These are phyloP conservation scores for Vulpes ferrilata DNA, from an alignment of 2,113 vertebrate genomes.

Conservation along the genomic window DNA sequence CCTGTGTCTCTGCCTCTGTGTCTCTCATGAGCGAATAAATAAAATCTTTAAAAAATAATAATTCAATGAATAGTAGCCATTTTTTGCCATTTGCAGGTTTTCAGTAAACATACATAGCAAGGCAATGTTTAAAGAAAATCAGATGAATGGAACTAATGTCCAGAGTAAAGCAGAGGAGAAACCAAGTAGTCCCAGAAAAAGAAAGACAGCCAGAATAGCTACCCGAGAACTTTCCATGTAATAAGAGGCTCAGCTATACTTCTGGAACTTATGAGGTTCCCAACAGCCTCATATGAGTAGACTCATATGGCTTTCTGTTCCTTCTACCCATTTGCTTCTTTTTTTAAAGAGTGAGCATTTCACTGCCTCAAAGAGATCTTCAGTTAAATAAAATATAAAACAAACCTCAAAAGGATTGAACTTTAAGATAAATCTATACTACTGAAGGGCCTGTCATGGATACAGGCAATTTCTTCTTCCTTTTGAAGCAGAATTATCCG, in stretches of 20 bases:
- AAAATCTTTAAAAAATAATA: background rate
- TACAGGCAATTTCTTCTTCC: background rate
- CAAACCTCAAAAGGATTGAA: background rate
- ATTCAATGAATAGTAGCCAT: background rate
- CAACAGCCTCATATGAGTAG: background rate
- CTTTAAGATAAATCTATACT: background rate
- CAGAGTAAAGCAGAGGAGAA: background rate
- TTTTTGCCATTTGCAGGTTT: background rate
- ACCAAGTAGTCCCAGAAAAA: background rate
- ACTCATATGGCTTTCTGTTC: background rate
- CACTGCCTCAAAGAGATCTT: background rate
- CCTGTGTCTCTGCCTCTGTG: no score
- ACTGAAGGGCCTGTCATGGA: background rate
- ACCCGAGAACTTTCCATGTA: background rate
- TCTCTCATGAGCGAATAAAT: no score
- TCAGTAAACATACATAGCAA: background rate
- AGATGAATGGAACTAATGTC: background rate
- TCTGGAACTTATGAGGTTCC: background rate
- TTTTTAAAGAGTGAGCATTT: background rate
- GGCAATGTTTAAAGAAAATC: background rate
- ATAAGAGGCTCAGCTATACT: background rate
- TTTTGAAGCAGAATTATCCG: background rate
- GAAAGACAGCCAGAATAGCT: background rate
- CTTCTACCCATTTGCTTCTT: background rate
- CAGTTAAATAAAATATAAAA: constrained; percentile 38